Base-by-base conservation (phyloP, 2,888 invertebrate genomes). In the Drosophila anceps region DNA sequence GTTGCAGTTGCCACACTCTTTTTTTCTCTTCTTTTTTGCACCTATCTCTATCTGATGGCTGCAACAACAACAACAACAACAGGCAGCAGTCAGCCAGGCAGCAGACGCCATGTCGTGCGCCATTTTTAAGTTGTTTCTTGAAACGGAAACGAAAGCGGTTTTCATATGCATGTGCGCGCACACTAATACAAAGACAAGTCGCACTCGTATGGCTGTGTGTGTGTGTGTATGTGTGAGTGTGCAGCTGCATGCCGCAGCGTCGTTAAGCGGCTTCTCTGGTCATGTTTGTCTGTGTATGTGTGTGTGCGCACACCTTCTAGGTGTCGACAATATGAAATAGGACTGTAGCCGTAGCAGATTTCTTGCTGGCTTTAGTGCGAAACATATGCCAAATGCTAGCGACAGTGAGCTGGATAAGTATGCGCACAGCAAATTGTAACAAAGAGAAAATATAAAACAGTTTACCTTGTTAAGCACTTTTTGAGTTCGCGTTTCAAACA, bases 61-160 rank as follows among this genome's bases (percentile, higher is more conserved):
- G 55, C 64, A 65, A 39, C 43, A 72, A 10, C 44, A 60, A 39
- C 31, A 59, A 20, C 44, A 55, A 48, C 15, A 64, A 24, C 50
- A 73, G 4, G 43, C 59, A 69, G 54, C 66, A 71, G 44, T 24
- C 66, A 68, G 44, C 20, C 50, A 79, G 43, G 44, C 46, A 60
- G 66, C 62, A 78, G 86, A 72, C 84, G 69, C 74, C 78, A 76
- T 78, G 81, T 72, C 81, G 83, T 83, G 86, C 76, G 81, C 88
- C 81, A 83, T 87, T 90, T 90, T 90, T 75, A 77, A 90, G 85
- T 82, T 88, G 79, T 79, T 80, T 74, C 80, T 87, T 84, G 83
- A 80, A 84, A 88, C 90, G 88, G 87, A 87, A 89, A 90, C 89
- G 90, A 84, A 84, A 89, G 90, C 88, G 88, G 89, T 90, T 90